These are phyloP conservation scores for Alloplasta piceator DNA, from an alignment of 2,888 invertebrate genomes.

Conservation along the genomic window DNA sequence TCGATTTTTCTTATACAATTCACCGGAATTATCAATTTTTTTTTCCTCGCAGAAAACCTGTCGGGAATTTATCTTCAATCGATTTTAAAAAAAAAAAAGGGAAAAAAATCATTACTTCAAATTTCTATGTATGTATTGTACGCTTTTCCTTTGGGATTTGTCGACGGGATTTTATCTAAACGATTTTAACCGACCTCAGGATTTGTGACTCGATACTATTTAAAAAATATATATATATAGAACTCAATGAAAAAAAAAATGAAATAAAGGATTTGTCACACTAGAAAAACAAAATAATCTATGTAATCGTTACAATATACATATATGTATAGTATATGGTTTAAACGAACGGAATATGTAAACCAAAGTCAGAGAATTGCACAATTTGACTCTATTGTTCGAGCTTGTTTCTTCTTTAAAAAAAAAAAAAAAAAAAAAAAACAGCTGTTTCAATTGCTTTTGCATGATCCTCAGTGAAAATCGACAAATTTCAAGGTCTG, in stretches of 20 bases:
- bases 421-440: no score
- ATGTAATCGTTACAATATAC: conserved; percentile 43
- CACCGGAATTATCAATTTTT: neutral
- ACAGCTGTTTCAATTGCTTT: no score
- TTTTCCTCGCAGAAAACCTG: no score
- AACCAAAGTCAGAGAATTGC: conserved; percentile 58
- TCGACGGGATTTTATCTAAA: neutral
- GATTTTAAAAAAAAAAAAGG: neutral
- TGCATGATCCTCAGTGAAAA: no score
- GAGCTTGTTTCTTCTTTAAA: neutral
- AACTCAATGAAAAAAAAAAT: neutral
- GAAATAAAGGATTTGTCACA: conserved; percentile 31
- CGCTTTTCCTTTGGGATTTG: neutral
- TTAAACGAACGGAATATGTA: conserved; percentile 37
- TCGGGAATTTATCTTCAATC: no score
- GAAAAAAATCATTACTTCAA: neutral
- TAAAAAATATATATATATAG: neutral
- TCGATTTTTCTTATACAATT: neutral
- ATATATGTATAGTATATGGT: conserved; percentile 38
- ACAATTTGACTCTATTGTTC: conserved; percentile 50
- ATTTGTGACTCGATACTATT: conserved; percentile 32
- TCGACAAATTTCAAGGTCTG: no score
- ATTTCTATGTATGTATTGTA: conserved; percentile 2
- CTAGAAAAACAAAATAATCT: conserved; percentile 52
- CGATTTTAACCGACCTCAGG: conserved; percentile 30